Evolutionary conservation across 2,797 vertebrate genomes (phyloP), one percentile per base, ranked within the genome.

Genomic region (Trichosurus vulpecula): DNA sequence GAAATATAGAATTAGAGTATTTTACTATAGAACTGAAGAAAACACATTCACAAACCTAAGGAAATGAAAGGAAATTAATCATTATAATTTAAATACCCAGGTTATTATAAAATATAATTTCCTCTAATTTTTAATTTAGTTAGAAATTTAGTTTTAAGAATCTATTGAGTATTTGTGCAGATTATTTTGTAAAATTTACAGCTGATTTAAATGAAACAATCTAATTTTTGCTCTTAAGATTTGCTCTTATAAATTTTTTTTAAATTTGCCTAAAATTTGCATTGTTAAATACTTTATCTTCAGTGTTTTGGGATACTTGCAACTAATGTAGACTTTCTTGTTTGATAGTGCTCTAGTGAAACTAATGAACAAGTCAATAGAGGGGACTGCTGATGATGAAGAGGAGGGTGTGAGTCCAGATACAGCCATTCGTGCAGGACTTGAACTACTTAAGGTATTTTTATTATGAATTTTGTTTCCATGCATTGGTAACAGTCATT

Each of bases 361-460:
- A 98, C 98, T 99, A 98, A 99, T 99, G 98, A 99, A 99, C 98
- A 99, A 99, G 98, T 99, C 99, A 12, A 99, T 99, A 98, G 99
- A 99, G 95, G 99, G 99, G 94, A 99, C 99, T 93, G 99, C 99
- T 96, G 99, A 99, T 97, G 99, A 99, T 95, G 99, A 99, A 93
- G 99, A 99, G 97, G 99, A 99, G 98, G 99, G 99, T 95, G 99
- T 99, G 96, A 99, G 99, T 97, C 99, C 99, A 94, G 99, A 99
- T 98, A 99, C 99, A 93, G 99, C 99, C 97, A 99, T 99, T 98
- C 99, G 99, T 96, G 99, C 99, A 91, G 99, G 99, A 96, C 99
- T 99, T 98, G 99, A 99, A 98, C 99, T 99, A 95, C 99, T 99
- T 96, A 99, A 99, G 99, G 99, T 99, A 99, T 96, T 93, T 90